Percentiles rank a stretch among this genome's conserved stretches.
phyloP scores from a whole-genome alignment of 1,140 invertebrate genomes.

The Amyelois transitella region DNA sequence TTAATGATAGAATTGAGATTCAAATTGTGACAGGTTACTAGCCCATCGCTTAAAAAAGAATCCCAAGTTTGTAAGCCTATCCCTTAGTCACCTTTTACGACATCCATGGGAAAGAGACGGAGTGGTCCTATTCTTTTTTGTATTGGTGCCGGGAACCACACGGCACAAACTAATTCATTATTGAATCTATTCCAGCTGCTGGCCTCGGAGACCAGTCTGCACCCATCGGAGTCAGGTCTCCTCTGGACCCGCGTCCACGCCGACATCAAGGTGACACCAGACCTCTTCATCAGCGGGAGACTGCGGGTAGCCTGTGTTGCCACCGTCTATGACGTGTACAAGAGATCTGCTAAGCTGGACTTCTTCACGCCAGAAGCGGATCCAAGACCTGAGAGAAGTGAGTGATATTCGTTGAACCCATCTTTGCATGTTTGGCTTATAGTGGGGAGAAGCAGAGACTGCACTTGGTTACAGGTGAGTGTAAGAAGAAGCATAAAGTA shows the following conservation, averaged over 20 bases:
- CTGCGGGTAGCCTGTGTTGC: constrained; percentile 52
- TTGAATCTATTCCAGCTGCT: constrained; percentile 42
- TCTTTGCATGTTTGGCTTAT: no score
- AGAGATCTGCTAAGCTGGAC: constrained; percentile 46
- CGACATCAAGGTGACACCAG: constrained; percentile 44
- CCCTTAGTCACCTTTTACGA: no score
- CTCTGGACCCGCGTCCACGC: constrained; percentile 40
- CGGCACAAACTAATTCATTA: not conserved
- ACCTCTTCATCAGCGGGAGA: constrained; percentile 44
- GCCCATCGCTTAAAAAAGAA: no score
- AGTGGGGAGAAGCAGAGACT: no score
- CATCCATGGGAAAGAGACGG: no score
- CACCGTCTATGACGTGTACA: constrained; percentile 47
- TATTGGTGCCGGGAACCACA: no score
- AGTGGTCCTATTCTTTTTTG: no score
- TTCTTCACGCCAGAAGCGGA: constrained; percentile 64
- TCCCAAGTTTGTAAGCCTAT: no score
- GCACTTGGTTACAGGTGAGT: no score
- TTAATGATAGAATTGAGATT: no score
- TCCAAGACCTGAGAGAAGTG: constrained; percentile 62
- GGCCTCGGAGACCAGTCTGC: constrained; percentile 49
- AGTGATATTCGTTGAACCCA: constrained; percentile 18
- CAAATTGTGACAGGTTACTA: no score
- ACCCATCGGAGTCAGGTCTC: constrained; percentile 43
- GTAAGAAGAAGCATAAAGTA: no score